Conservation (phyloP, 1,140 invertebrate species). For the Drosophila lowei region DNA sequence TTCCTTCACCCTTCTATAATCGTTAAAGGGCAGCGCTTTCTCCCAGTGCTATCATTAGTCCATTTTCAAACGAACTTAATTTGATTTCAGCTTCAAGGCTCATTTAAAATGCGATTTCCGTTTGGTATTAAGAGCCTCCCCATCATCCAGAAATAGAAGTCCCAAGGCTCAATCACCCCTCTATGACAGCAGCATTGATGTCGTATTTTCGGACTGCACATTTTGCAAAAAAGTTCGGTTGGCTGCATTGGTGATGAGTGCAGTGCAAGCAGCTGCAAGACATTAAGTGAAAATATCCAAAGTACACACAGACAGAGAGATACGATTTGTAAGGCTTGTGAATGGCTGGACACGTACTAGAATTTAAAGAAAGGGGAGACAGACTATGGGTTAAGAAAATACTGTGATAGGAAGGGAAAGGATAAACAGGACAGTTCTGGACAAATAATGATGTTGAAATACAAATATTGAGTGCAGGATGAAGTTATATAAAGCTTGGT, state of each 20-base stretch:
- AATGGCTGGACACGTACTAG: too few species aligned
- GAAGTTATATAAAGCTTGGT: background rate
- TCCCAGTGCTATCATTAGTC: conserved; percentile 5
- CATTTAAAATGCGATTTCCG: conserved; percentile 58
- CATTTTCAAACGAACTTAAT: conserved; percentile 30
- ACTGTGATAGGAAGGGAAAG: too few species aligned
- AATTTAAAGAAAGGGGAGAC: background rate
- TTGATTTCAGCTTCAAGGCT: conserved; percentile 38
- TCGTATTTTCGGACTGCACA: conserved; percentile 18
- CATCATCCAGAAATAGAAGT: conserved; percentile 24
- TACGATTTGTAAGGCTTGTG: conserved; percentile 1
- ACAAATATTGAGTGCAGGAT: background rate
- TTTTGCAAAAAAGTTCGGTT: background rate
- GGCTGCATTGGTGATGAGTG: conserved; percentile 30
- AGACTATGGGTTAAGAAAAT: background rate
- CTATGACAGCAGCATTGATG: conserved; percentile 30
- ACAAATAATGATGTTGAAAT: too few species aligned
- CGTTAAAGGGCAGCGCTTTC: too few species aligned
- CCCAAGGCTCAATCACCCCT: conserved; percentile 7
- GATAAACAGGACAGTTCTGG: background rate
- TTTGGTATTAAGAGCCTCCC: conserved; percentile 4
- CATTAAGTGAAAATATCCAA: conserved; percentile 61
- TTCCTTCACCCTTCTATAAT: too few species aligned
- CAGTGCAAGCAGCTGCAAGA: conserved; percentile 35
- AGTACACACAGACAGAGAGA: conserved; percentile 27